A percentile compares a stretch with the other conserved stretches of the same genome.
Evolutionary conservation across 2,797 vertebrate species (phyloP).

Genomic region (Gymnoscopelus microlampas): DNA sequence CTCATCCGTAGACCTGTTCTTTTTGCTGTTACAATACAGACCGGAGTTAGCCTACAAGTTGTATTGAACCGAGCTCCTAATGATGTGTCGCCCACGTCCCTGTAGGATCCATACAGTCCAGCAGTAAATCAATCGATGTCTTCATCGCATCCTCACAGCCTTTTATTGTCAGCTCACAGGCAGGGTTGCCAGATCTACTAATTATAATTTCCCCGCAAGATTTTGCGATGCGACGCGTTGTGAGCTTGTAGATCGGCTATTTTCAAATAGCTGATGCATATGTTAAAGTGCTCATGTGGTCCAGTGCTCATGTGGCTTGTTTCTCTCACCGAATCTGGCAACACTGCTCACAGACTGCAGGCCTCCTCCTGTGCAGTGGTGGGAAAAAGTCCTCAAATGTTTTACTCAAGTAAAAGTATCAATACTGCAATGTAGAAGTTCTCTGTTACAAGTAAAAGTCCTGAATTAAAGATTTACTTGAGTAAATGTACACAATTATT

Average conservation of each 20-base stretch:
- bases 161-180: conserved; percentile 36
- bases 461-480: no score
- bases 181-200: no score
- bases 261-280: no score
- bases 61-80: conserved; percentile 52
- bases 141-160: conserved; percentile 51
- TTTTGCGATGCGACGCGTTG: no score
- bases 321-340: no score
- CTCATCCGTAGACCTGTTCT: conserved; percentile 25
- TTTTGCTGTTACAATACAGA: conserved; percentile 22
- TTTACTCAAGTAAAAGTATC: neutral
- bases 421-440: no score
- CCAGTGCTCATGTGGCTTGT: no score
- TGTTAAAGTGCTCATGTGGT: no score
- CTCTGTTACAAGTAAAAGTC: no score
- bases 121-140: conserved; percentile 66
- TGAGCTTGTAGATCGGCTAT: no score
- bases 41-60: conserved; percentile 18
- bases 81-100: conserved; percentile 32
- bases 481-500: no score
- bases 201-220: no score
- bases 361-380: conserved; percentile 35
- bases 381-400: neutral
- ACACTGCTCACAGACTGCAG: conserved; percentile 48
- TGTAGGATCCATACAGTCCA: conserved; percentile 37